Evolutionary conservation across 2,113 vertebrate genomes (phyloP).

Genomic region (Cololabis saira): DNA sequence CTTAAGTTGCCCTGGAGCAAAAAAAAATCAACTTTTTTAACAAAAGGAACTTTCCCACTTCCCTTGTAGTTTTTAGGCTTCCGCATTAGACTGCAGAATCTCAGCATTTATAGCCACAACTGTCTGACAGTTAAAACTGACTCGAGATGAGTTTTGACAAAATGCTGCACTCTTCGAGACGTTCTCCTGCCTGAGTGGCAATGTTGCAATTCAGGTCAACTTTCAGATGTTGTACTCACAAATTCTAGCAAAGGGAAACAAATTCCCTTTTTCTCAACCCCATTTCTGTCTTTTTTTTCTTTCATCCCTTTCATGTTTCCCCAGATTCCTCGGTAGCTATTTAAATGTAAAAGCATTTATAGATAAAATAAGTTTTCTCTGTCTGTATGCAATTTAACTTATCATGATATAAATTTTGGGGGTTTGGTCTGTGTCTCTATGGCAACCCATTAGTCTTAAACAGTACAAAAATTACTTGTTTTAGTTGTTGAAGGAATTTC

Average conservation of each 20-base stretch:
- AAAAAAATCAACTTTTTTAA: not conserved
- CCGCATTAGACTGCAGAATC: slow-evolving; percentile 26
- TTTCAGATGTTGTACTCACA: slow-evolving; percentile 14
- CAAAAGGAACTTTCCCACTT: not conserved
- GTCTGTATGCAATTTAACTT: not conserved
- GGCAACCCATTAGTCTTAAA: too few species aligned
- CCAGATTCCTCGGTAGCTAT: too few species aligned
- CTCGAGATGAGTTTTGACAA: not conserved
- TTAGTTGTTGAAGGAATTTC: too few species aligned
- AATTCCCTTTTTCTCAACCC: too few species aligned
- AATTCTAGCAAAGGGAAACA: not conserved
- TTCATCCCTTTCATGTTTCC: not conserved
- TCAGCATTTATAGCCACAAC: slow-evolving; percentile 25
- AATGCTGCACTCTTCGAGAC: slow-evolving; percentile 12
- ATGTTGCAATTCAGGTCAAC: slow-evolving; percentile 36
- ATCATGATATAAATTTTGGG: too few species aligned
- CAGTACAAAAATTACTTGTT: not conserved
- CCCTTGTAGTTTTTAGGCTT: slow-evolving; percentile 43
- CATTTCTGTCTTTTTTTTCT: slow-evolving; percentile 12
- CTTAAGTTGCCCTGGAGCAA: not conserved
- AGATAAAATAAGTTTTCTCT: too few species aligned
- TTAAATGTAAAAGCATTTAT: too few species aligned
- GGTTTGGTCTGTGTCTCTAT: too few species aligned
- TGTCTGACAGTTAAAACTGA: slow-evolving; percentile 43
- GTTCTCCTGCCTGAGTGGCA: slow-evolving; percentile 8